These are phyloP conservation scores for Bergia sp. DNA, from an alignment of 92 coral and sea anemone genomes.

Conservation along the genomic window DNA sequence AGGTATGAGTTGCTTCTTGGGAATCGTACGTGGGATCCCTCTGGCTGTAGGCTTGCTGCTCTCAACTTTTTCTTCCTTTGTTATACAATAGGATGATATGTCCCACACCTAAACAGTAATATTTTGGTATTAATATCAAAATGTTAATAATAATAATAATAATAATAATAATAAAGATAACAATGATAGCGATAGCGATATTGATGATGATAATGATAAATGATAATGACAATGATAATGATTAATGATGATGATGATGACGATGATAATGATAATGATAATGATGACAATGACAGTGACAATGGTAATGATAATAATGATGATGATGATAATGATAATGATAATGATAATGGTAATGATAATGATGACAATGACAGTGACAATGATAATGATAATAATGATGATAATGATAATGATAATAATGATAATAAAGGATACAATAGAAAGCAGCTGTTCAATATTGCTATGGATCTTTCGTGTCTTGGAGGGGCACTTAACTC, in stretches of 20 bases:
- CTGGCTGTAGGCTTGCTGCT: slow-evolving; percentile 9
- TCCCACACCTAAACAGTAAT: slow-evolving; percentile 72
- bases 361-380: neutral
- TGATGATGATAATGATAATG: too few species aligned
- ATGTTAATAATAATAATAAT: neutral
- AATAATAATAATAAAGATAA: neutral
- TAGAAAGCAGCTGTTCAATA: too few species aligned
- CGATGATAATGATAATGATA: too few species aligned
- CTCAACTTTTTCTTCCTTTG: slow-evolving; percentile 31
- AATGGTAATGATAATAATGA: too few species aligned
- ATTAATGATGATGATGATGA: too few species aligned
- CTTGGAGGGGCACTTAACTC: too few species aligned
- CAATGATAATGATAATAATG: too few species aligned
- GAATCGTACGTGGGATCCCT: neutral
- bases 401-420: neutral
- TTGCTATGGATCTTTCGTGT: too few species aligned
- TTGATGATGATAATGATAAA: too few species aligned
- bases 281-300: too few species aligned
- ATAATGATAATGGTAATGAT: neutral
- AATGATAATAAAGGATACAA: neutral
- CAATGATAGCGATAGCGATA: too few species aligned
- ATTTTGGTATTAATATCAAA: neutral
- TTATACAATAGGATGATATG: slow-evolving; percentile 67
- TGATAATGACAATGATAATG: too few species aligned
- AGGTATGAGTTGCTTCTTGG: slow-evolving; percentile 38